A percentile compares a stretch with the other conserved stretches of the same genome.
Evolutionary conservation across 35 echinoderm and acorn worm species (phyloP).

Genomic region (Apostichopus parvimensis): DNA sequence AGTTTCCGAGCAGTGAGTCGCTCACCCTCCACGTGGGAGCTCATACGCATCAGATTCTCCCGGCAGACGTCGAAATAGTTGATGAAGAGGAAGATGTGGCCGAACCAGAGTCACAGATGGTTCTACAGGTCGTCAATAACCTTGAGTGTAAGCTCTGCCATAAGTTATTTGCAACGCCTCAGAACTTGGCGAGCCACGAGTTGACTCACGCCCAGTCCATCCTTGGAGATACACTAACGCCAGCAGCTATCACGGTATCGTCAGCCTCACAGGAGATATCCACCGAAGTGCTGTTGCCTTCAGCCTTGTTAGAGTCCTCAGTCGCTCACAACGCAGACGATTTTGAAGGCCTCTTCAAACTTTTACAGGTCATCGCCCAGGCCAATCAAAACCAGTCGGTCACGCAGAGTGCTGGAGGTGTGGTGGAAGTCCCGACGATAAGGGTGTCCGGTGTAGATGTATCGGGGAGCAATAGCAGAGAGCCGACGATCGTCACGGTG

Average conservation of each 20-base stretch:
- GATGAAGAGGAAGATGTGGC: neutral
- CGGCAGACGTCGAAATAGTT: neutral
- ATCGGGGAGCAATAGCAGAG: neutral
- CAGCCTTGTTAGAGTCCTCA: neutral
- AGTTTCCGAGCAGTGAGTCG: constrained; percentile 14
- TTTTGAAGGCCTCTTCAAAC: constrained; percentile 47
- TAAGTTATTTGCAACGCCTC: constrained; percentile 23
- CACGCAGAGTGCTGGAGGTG: neutral
- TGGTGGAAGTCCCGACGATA: neutral
- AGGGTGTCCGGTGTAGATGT: neutral
- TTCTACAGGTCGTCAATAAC: neutral
- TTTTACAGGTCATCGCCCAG: constrained; percentile 51
- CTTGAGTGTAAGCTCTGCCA: constrained; percentile 45
- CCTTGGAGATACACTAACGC: neutral
- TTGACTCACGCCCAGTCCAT: constrained; percentile 16
- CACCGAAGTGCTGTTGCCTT: neutral
- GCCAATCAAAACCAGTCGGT: constrained; percentile 7
- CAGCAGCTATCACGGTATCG: neutral
- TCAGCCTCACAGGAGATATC: constrained; percentile 25
- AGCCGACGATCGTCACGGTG: constrained; percentile 9
- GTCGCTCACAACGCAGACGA: constrained; percentile 24
- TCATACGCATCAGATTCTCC: neutral
- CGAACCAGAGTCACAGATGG: neutral
- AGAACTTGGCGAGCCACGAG: constrained; percentile 31
- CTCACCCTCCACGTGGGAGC: constrained; percentile 6